A percentile compares a stretch with the other conserved stretches of the same genome.
These are phyloP conservation scores for Danio tinwini DNA, from an alignment of 2,797 vertebrate species.

Conservation along the genomic window DNA sequence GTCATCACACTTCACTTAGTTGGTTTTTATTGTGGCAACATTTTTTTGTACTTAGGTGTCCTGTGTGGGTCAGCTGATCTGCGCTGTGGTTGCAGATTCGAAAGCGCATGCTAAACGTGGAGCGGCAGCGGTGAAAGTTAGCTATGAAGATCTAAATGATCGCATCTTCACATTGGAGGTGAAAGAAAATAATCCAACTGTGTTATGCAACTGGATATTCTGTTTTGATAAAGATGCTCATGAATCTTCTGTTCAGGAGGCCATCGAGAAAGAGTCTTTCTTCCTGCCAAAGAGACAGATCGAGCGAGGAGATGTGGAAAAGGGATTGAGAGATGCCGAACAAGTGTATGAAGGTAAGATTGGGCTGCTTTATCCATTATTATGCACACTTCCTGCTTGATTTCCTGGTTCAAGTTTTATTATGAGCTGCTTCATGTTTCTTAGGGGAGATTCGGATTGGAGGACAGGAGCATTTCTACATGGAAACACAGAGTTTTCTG, in stretches of 20 bases:
- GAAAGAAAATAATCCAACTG: background rate
- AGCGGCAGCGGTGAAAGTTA: constrained; percentile 70
- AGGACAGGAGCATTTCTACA: constrained; percentile 85
- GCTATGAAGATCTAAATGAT: constrained; percentile 74
- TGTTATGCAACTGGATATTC: background rate
- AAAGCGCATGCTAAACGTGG: constrained; percentile 73
- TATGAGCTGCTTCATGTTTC: background rate
- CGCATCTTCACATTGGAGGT: constrained; percentile 76
- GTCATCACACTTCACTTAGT: no score
- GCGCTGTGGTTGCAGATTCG: constrained; percentile 74
- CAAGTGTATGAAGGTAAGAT: constrained; percentile 72
- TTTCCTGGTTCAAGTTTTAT: background rate
- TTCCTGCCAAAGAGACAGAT: constrained; percentile 68
- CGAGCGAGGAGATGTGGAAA: constrained; percentile 69
- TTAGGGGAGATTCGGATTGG: constrained; percentile 76
- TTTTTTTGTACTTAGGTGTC: constrained; percentile 69
- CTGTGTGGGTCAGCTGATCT: constrained; percentile 78
- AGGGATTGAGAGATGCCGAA: constrained; percentile 70
- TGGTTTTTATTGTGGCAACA: no score
- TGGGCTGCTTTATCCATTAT: background rate
- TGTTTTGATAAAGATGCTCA: background rate
- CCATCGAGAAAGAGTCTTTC: constrained; percentile 75
- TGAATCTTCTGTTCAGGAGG: constrained; percentile 69
- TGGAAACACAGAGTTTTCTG: constrained; percentile 83
- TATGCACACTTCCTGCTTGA: background rate